Conservation (phyloP, 2,797 vertebrate species). For the Mus spretus region DNA sequence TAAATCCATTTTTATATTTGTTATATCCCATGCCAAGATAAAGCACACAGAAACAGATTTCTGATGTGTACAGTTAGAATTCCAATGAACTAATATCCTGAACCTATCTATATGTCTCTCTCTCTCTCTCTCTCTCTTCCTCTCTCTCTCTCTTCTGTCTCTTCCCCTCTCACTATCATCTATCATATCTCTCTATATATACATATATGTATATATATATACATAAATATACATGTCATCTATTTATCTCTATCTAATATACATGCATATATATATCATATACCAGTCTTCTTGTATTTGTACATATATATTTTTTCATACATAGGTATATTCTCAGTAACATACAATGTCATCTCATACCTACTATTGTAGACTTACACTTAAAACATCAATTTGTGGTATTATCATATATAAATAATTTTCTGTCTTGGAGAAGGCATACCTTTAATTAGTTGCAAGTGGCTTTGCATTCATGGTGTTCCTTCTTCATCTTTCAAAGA, state of each 20-base stretch:
- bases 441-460: rapidly evolving
- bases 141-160: background rate
- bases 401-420: background rate
- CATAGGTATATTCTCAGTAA: background rate
- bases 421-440: background rate
- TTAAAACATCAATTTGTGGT: background rate
- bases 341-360: background rate
- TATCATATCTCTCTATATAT: no score
- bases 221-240: no score
- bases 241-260: no score
- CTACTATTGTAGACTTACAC: background rate
- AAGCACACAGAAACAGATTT: background rate
- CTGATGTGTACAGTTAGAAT: background rate
- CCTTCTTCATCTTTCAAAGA: background rate
- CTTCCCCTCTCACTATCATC: background rate
- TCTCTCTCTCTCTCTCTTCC: background rate
- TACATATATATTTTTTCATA: background rate
- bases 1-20: background rate
- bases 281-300: background rate
- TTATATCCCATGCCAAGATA: background rate
- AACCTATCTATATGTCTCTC: background rate
- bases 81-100: background rate
- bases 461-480: background rate
- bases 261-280: background rate
- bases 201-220: no score